A percentile compares a stretch with the other conserved stretches of the same genome.
These are phyloP conservation scores for Acomys russatus DNA, from an alignment of 2,797 vertebrate genomes.

Conservation along the genomic window DNA sequence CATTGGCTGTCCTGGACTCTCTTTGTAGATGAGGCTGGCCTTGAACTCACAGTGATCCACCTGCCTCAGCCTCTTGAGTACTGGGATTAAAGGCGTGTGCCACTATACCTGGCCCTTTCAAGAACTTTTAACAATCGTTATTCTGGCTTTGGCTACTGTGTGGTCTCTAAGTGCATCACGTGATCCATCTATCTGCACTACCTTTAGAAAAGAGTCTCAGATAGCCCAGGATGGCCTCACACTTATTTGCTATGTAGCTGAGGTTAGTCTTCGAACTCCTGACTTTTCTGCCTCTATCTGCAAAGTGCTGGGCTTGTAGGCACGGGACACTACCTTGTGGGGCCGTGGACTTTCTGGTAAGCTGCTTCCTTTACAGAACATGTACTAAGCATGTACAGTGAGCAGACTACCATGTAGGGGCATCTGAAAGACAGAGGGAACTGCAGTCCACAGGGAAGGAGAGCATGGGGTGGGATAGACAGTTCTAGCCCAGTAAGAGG, in stretches of 20 bases:
- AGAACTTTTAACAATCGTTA: background rate
- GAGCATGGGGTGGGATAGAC: background rate
- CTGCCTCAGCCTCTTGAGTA: too few species aligned
- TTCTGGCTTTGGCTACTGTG: slow-evolving; percentile 4
- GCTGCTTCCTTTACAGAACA: background rate
- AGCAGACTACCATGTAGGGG: background rate
- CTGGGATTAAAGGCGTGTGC: too few species aligned
- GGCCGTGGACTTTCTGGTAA: background rate
- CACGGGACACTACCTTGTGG: background rate
- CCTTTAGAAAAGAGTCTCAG: background rate
- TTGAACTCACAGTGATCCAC: too few species aligned
- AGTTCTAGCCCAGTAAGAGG: slow-evolving; percentile 12
- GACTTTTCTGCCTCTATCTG: background rate
- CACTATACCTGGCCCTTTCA: background rate
- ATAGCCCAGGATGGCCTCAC: background rate
- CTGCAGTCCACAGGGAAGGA: background rate
- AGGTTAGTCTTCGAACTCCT: background rate
- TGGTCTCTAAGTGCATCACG: slow-evolving; percentile 11
- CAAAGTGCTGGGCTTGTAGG: background rate
- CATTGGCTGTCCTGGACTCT: too few species aligned
- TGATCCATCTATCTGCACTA: background rate
- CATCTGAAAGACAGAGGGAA: background rate
- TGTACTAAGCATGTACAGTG: background rate
- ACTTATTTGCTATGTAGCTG: background rate
- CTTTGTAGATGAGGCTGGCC: too few species aligned